Conservation (phyloP, 1,140 invertebrate species). For the Drosophila ananassae region DNA sequence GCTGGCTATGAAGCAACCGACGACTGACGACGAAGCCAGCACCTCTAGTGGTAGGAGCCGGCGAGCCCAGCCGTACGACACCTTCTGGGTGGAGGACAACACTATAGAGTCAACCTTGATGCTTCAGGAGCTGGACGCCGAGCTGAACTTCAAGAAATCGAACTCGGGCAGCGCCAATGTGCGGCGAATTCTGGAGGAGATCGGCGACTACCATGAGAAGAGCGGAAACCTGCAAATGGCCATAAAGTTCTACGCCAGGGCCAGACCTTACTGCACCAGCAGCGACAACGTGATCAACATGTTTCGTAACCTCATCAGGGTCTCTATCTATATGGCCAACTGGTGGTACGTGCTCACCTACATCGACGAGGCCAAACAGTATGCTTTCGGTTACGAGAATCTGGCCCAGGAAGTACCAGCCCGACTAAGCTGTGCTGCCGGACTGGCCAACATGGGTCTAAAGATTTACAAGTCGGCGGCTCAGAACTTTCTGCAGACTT, state of each 20-base stretch:
- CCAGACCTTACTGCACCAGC: constrained; percentile 62
- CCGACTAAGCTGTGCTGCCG: constrained; percentile 55
- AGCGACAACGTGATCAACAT: constrained; percentile 64
- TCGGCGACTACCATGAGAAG: constrained; percentile 65
- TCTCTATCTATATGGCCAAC: constrained; percentile 67
- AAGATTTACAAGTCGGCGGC: constrained; percentile 62
- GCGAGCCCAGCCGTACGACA: constrained; percentile 14
- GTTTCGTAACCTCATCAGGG: constrained; percentile 58
- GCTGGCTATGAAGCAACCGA: neutral
- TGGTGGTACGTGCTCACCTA: constrained; percentile 73
- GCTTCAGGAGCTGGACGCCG: constrained; percentile 62
- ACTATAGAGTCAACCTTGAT: constrained; percentile 58
- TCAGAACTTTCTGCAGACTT: constrained; percentile 48
- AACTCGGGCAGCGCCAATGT: constrained; percentile 56
- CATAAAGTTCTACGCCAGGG: constrained; percentile 60
- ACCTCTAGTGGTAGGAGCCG: neutral
- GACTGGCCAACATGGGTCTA: constrained; percentile 56
- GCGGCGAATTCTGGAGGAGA: constrained; percentile 60
- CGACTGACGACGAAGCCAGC: neutral
- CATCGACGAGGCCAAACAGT: constrained; percentile 67
- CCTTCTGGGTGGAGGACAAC: constrained; percentile 50
- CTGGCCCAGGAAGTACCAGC: constrained; percentile 36
- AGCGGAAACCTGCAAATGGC: constrained; percentile 61
- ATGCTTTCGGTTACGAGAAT: constrained; percentile 43
- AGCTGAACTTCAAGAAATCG: constrained; percentile 63